These are phyloP conservation scores for Oryzias javanicus DNA, from an alignment of 2,113 vertebrate genomes.

Conservation along the genomic window DNA sequence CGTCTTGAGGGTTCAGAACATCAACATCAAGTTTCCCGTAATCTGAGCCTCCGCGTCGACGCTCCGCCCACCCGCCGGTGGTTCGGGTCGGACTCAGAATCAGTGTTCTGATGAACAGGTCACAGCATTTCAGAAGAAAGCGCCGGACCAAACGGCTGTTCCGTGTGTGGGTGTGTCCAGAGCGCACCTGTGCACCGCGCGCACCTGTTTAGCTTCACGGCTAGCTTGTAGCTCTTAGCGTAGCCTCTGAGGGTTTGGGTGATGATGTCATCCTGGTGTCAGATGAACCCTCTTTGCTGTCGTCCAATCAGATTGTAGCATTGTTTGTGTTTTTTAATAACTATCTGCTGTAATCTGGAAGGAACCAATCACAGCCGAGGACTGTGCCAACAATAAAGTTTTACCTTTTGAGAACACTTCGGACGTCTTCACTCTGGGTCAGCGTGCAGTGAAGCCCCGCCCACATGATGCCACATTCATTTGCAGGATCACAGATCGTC, in stretches of 20 bases:
- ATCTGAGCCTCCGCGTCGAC: too few species aligned
- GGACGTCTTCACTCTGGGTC: too few species aligned
- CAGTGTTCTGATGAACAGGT: conserved; percentile 33
- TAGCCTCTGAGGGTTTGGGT: conserved; percentile 36
- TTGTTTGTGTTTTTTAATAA: conserved; percentile 34
- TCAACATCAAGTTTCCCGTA: too few species aligned
- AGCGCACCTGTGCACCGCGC: not conserved
- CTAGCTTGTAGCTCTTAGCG: conserved; percentile 35
- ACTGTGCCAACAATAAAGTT: conserved; percentile 55
- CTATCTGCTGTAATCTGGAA: conserved; percentile 27
- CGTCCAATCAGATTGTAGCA: conserved; percentile 29
- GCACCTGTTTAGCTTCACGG: conserved; percentile 5
- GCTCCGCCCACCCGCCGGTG: too few species aligned
- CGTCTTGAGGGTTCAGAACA: too few species aligned
- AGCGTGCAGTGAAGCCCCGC: too few species aligned
- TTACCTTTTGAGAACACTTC: conserved; percentile 28
- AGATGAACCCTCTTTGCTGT: conserved; percentile 35
- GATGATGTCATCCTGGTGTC: conserved; percentile 48
- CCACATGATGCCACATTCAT: too few species aligned
- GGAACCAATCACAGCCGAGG: conserved; percentile 32
- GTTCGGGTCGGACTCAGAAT: not conserved
- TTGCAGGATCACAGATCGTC: too few species aligned
- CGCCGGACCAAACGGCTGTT: conserved; percentile 33
- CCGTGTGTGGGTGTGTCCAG: conserved; percentile 13
- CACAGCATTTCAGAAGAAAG: conserved; percentile 35